phyloP scores from a whole-genome alignment of 2,888 invertebrate genomes.

The Leucozona laternaria region DNA sequence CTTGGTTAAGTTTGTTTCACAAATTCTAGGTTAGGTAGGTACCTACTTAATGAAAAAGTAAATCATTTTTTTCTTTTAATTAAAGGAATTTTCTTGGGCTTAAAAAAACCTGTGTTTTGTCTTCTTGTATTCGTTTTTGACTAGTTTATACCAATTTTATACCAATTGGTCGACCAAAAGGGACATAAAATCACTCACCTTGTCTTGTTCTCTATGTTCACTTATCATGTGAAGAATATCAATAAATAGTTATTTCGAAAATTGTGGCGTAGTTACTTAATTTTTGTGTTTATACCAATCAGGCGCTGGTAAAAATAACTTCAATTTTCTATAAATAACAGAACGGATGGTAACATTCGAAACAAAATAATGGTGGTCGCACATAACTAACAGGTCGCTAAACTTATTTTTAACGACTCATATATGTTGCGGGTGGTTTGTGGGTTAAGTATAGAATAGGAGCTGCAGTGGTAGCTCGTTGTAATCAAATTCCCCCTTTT shows the following conservation, averaged over 20 bases:
- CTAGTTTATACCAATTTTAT: constrained; percentile 5
- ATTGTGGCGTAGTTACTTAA: too few relatives aligned
- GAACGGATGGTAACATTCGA: background rate
- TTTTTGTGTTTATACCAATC: background rate
- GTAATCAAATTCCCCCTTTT: constrained; percentile 15
- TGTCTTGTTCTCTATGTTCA: too few relatives aligned
- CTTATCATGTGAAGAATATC: too few relatives aligned
- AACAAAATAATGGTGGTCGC: background rate
- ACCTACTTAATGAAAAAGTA: too few relatives aligned
- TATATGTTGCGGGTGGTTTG: constrained; percentile 61
- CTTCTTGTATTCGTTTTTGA: background rate
- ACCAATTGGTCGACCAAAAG: background rate
- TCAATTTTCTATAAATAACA: background rate
- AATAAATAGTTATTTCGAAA: too few relatives aligned
- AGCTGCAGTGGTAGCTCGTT: constrained; percentile 17
- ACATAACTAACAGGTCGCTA: constrained; percentile 43
- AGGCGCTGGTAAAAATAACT: background rate
- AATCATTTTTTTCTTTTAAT: too few relatives aligned
- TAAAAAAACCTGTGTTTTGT: background rate
- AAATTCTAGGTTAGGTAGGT: too few relatives aligned
- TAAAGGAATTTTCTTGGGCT: too few relatives aligned
- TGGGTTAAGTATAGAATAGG: constrained; percentile 9
- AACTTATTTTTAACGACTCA: constrained; percentile 30
- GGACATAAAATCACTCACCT: background rate
- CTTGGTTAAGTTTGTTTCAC: too few relatives aligned